Evolutionary conservation across 2,113 vertebrate species (phyloP).

Genomic region (Coryphaenoides rupestris): DNA sequence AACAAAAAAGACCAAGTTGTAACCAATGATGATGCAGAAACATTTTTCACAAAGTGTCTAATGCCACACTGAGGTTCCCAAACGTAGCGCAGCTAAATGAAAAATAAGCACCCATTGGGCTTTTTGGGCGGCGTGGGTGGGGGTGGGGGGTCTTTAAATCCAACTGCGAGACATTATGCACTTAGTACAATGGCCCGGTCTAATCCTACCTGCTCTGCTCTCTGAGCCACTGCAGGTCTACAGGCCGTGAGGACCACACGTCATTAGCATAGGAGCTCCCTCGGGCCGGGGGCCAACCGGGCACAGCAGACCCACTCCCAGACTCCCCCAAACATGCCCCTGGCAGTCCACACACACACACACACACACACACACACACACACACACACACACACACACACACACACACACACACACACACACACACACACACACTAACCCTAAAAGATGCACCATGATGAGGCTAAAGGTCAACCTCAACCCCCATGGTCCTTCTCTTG

Average conservation of each 20-base stretch:
- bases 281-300: slow-evolving; percentile 71
- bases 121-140: slow-evolving; percentile 63
- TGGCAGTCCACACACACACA: too few species aligned
- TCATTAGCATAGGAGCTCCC: slow-evolving; percentile 98
- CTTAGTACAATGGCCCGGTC: slow-evolving; percentile 90
- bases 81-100: slow-evolving; percentile 81
- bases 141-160: slow-evolving; percentile 96
- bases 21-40: background rate
- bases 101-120: slow-evolving; percentile 76
- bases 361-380: slow-evolving; percentile 6
- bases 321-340: slow-evolving; percentile 22
- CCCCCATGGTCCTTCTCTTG: background rate
- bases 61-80: background rate
- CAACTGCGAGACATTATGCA: slow-evolving; percentile 96
- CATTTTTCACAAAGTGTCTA: background rate
- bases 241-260: slow-evolving; percentile 89
- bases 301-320: slow-evolving; percentile 45
- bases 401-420: too few species aligned
- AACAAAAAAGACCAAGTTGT: background rate
- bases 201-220: slow-evolving; percentile 98
- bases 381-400: slow-evolving; percentile 7
- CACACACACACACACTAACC: too few species aligned
- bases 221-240: slow-evolving; percentile 89
- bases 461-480: too few species aligned
- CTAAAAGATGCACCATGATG: too few species aligned